A percentile compares a stretch with the other conserved stretches of the same genome.
These are phyloP conservation scores for Caloenas nicobarica DNA, from an alignment of 2,113 vertebrate genomes.

Conservation along the genomic window DNA sequence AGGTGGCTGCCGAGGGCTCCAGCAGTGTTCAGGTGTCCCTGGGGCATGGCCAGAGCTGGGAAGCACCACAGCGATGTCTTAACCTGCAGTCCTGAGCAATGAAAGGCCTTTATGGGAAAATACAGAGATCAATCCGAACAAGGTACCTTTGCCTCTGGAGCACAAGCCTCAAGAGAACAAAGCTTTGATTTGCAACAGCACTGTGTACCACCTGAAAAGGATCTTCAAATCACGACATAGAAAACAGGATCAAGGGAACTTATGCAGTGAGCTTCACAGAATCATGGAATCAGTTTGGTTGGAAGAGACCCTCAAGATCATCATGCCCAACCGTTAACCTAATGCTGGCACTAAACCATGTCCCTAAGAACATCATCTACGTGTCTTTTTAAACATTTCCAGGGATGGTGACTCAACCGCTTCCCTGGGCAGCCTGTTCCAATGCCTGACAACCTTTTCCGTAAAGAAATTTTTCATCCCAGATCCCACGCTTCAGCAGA, in stretches of 20 bases:
- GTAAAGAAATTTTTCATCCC: too few relatives aligned
- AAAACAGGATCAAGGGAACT: neutral
- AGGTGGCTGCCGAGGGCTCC: neutral
- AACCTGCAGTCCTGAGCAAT: neutral
- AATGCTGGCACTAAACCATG: too few relatives aligned
- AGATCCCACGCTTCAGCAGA: fast-evolving
- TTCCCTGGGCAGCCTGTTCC: too few relatives aligned
- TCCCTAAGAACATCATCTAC: too few relatives aligned
- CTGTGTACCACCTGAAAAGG: neutral
- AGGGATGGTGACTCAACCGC: too few relatives aligned
- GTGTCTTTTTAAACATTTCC: too few relatives aligned
- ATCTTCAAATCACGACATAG: neutral
- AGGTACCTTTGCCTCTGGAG: neutral
- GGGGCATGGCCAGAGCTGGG: neutral
- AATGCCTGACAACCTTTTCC: too few relatives aligned
- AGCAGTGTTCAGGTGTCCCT: neutral
- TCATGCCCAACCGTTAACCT: too few relatives aligned
- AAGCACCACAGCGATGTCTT: neutral
- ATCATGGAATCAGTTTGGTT: too few relatives aligned
- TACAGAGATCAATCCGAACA: neutral
- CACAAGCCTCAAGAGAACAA: neutral
- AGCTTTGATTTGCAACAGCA: neutral
- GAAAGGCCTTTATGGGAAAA: neutral
- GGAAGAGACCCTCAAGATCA: too few relatives aligned
- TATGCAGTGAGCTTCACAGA: neutral